Evolutionary conservation across 2,113 vertebrate genomes (phyloP), one percentile per base, ranked within the genome.

Genomic region (Erythrolamprus reginae): DNA sequence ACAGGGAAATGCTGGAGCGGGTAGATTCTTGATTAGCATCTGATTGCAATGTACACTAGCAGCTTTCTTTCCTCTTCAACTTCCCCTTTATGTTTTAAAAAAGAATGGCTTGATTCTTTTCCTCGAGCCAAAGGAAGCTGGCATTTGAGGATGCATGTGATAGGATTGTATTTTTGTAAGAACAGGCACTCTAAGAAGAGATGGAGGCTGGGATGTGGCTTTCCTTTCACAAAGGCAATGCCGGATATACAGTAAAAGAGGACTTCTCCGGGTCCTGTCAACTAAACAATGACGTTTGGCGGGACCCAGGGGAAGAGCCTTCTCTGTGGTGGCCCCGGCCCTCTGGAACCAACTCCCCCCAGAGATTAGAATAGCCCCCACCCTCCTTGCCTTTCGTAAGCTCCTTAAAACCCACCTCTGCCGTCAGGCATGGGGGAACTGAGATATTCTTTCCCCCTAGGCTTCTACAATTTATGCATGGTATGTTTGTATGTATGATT

Each of bases 31-130:
- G 48, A 87, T 92, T 86, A 94, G 58, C 94, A 90, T 19, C 47
- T 23, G 93, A 56, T 88, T 51, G 88, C 87, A 42, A 85, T 82
- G 89, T 10, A 88, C 90, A 33, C 86, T 92, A 93, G 89, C 89
- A n/a, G 52, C 90, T 90, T 90, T 91, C 61, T 1, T 90, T 84
- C 26, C 50, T 48, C 17, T 93, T 95, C 93, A 95, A 50, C 94
- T 96, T 96, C 95, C 93, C 89, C 93, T 94, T 95, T 93, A 88
- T 95, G 92, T 89, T 92, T 92, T 38, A 93, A 94, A 90, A 91
- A 96, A 92, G 96, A 96, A 95, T 92, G 86, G 89, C 90, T 87
- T 26, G 94, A 95, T 96, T 93, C 90, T 96, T 95, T 56, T 23
- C 90, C 65, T 86, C 89, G 88, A 89, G 93, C 94, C 92, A 91